These are phyloP conservation scores for Sarotherodon lohbergeri DNA, from an alignment of 2,113 vertebrate genomes.

Conservation along the genomic window DNA sequence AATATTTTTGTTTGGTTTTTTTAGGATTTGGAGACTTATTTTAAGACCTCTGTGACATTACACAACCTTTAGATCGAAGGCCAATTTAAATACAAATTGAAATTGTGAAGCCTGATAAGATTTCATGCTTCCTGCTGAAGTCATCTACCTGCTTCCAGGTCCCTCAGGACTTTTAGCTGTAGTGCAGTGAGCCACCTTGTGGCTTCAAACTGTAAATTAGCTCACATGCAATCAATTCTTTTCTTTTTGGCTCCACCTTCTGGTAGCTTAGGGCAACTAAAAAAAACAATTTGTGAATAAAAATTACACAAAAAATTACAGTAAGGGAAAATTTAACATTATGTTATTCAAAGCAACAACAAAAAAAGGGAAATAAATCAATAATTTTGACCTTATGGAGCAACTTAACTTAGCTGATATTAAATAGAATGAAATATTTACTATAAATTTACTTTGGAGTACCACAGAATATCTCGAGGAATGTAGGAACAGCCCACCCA, in stretches of 20 bases:
- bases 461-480: neutral
- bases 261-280: conserved; percentile 26
- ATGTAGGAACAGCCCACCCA: neutral
- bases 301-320: neutral
- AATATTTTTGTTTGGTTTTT: neutral
- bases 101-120: neutral
- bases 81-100: neutral
- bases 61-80: neutral
- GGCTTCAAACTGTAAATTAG: neutral
- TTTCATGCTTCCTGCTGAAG: neutral
- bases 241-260: conserved; percentile 67
- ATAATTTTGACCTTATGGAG: neutral
- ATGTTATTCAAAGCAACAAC: neutral
- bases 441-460: neutral
- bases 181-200: conserved; percentile 27
- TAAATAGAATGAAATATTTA: neutral
- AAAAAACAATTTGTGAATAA: neutral
- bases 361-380: neutral
- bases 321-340: neutral
- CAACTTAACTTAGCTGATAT: neutral
- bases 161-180: neutral
- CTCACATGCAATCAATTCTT: conserved; percentile 19
- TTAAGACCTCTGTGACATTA: neutral
- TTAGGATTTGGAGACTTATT: neutral
- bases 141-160: conserved; percentile 26